These are phyloP conservation scores for Azemiops feae DNA, from an alignment of 2,113 vertebrate genomes.

Conservation along the genomic window DNA sequence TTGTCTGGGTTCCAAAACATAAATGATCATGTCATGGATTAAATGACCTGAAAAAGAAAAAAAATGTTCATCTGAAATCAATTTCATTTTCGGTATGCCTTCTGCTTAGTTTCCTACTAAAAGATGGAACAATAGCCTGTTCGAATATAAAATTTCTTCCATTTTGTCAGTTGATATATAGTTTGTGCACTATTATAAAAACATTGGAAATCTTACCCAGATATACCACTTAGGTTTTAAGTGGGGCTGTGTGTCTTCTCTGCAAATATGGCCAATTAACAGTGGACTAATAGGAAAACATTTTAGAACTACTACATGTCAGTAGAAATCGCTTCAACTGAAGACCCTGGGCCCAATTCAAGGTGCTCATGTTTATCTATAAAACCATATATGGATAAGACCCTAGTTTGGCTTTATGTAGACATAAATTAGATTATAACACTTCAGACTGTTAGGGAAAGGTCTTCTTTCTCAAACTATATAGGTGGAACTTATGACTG, in stretches of 20 bases:
- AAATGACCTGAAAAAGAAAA: conserved; percentile 14
- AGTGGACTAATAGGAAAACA: neutral
- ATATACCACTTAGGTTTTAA: neutral
- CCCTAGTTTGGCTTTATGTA: neutral
- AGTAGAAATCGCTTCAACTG: neutral
- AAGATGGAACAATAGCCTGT: neutral
- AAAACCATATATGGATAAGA: neutral
- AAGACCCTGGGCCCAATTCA: neutral
- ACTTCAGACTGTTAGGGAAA: neutral
- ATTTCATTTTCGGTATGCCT: fast-evolving
- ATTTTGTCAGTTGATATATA: neutral
- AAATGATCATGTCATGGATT: conserved; percentile 13
- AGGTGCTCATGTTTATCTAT: neutral
- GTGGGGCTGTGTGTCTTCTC: neutral
- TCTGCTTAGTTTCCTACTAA: neutral
- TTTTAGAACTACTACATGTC: neutral
- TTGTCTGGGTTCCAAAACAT: neutral
- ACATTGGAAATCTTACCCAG: neutral
- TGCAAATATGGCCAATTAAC: neutral
- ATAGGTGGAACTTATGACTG: neutral
- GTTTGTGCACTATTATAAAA: neutral
- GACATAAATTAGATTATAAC: neutral
- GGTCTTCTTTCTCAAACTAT: too few relatives aligned
- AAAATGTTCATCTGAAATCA: conserved; percentile 12
- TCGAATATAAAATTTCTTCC: neutral